phyloP scores from a whole-genome alignment of 1,140 invertebrate species.

The Copidosoma floridanum region DNA sequence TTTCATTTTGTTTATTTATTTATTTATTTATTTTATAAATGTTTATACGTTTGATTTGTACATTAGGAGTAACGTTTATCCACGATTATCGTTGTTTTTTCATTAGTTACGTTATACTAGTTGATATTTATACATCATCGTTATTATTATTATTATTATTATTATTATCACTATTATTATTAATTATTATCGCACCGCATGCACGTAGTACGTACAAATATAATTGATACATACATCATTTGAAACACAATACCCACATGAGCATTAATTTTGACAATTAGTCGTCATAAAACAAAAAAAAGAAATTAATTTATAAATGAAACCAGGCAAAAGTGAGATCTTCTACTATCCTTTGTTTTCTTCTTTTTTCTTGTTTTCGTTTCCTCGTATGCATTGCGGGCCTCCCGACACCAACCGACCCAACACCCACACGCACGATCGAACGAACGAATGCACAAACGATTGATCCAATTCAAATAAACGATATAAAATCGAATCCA shows the following conservation, averaged over 20 bases:
- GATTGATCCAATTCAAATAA: no score
- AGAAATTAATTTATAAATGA: not conserved
- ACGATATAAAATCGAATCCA: no score
- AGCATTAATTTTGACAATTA: not conserved
- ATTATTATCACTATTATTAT: not conserved
- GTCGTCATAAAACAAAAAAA: not conserved
- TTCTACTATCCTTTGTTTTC: conserved; percentile 56
- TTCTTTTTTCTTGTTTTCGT: conserved; percentile 52
- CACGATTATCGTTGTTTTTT: no score
- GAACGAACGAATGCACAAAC: no score
- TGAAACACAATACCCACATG: not conserved
- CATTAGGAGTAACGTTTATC: no score
- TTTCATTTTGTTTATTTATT: no score
- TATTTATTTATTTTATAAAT: no score
- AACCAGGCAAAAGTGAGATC: conserved; percentile 50
- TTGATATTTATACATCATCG: not conserved
- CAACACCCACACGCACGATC: conserved; percentile 26
- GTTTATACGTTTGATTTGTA: no score
- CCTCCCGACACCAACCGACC: conserved; percentile 40
- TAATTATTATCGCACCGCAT: conserved; percentile 45
- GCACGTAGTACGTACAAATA: conserved; percentile 39
- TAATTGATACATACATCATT: conserved; percentile 1
- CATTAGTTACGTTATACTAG: no score
- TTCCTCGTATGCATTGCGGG: conserved; percentile 49
- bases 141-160: conserved; percentile 12